These are phyloP conservation scores for Rhadina sibilatrix DNA, from an alignment of 2,113 vertebrate species.

Conservation along the genomic window DNA sequence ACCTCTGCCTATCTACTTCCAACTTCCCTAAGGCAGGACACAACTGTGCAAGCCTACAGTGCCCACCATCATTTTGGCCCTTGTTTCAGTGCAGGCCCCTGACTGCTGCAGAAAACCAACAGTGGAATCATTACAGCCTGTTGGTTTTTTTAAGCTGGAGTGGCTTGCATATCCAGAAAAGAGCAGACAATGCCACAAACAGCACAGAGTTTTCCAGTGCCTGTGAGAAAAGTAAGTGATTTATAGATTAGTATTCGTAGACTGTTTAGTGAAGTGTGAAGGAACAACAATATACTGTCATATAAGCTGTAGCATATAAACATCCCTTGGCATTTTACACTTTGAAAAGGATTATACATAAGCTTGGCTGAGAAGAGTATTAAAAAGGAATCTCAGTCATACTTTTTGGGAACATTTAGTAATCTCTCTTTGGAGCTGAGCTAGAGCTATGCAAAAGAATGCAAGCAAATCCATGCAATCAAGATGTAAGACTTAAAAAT, in stretches of 20 bases:
- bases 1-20: not conserved
- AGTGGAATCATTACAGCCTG: not conserved
- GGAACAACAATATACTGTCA: slow-evolving; percentile 30
- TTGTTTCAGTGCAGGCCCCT: not conserved
- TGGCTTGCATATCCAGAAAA: not conserved
- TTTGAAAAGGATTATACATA: slow-evolving; percentile 60
- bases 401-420: slow-evolving; percentile 31
- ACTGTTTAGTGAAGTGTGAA: slow-evolving; percentile 39
- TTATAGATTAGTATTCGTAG: slow-evolving; percentile 34
- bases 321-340: slow-evolving; percentile 58
- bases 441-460: slow-evolving; percentile 16
- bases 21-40: not conserved
- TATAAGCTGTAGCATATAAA: slow-evolving; percentile 50
- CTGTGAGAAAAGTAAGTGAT: not conserved
- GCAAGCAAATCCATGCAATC: not conserved
- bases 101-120: not conserved
- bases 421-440: slow-evolving; percentile 27
- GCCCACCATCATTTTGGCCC: not conserved
- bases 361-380: slow-evolving; percentile 44
- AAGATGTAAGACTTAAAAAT: not conserved
- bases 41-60: not conserved
- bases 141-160: not conserved
- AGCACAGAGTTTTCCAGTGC: not conserved
- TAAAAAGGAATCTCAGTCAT: slow-evolving; percentile 55
- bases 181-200: not conserved